Percentiles rank a stretch among this genome's conserved stretches.
Evolutionary conservation across 1,140 invertebrate species (phyloP).

Genomic region (Wiebesia pumilae): DNA sequence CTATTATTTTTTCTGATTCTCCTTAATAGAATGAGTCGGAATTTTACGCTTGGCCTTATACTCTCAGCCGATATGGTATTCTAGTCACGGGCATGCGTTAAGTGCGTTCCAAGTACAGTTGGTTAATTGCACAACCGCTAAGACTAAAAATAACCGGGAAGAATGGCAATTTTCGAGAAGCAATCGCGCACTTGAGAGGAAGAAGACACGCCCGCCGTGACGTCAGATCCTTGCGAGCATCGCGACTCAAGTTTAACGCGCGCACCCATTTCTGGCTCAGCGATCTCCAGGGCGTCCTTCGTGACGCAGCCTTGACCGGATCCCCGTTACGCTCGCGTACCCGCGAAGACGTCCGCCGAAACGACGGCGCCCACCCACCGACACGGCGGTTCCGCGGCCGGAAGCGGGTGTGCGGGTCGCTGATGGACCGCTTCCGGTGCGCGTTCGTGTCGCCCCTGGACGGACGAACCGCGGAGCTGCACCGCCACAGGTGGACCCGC

Average conservation of each 20-base stretch:
- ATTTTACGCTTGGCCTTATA: not conserved
- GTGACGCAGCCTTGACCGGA: not conserved
- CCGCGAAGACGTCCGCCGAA: not conserved
- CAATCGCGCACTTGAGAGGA: not conserved
- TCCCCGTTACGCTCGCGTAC: not conserved
- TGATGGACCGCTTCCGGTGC: slow-evolving; percentile 69
- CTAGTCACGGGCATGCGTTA: not conserved
- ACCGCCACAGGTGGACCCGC: slow-evolving; percentile 30
- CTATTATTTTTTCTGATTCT: not conserved
- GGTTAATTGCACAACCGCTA: not conserved
- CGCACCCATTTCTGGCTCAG: not conserved
- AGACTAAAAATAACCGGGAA: not conserved
- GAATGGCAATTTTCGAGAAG: not conserved
- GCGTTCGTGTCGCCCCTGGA: not conserved
- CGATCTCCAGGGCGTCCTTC: not conserved
- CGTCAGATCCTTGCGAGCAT: not conserved
- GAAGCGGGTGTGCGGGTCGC: slow-evolving; percentile 63
- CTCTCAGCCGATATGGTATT: not conserved
- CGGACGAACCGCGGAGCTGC: no score
- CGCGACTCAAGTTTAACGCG: no score
- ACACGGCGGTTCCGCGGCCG: slow-evolving; percentile 40
- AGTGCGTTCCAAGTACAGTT: no score
- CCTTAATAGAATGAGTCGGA: not conserved
- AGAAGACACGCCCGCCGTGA: not conserved
- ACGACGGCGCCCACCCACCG: slow-evolving; percentile 31